Conservation (phyloP, 1,140 invertebrate genomes). For the Lerema accius region DNA sequence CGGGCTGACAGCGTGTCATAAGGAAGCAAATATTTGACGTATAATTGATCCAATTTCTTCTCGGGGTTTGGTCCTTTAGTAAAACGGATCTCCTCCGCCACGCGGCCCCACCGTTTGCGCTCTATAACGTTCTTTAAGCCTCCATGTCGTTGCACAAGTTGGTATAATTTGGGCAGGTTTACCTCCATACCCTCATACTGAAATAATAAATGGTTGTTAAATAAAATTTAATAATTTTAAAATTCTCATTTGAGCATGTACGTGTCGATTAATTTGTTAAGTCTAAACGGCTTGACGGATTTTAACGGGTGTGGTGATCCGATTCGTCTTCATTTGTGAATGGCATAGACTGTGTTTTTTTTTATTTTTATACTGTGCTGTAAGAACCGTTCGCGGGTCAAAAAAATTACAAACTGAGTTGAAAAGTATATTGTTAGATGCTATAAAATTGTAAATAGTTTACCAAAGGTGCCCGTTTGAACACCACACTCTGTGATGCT, state of each 20-base stretch:
- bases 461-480: constrained; percentile 90
- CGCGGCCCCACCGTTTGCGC: constrained; percentile 94
- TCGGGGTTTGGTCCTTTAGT: constrained; percentile 91
- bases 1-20: constrained; percentile 93
- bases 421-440: no score
- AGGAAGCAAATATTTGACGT: constrained; percentile 96
- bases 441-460: constrained; percentile 40
- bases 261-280: no score
- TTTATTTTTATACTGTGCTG: no score
- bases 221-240: no score
- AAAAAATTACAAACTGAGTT: no score
- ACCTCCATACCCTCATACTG: constrained; percentile 95
- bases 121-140: constrained; percentile 95
- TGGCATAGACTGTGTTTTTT: no score
- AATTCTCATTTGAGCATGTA: no score
- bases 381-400: no score
- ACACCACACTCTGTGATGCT: constrained; percentile 89
- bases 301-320: no score
- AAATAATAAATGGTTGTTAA: constrained; percentile 13
- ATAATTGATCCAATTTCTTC: constrained; percentile 94
- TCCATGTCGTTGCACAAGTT: constrained; percentile 92
- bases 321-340: no score
- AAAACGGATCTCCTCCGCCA: constrained; percentile 94
- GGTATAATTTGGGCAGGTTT: constrained; percentile 93
- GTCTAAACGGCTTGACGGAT: no score